phyloP scores from a whole-genome alignment of 2,797 vertebrate species.

The Xenops minutus region DNA sequence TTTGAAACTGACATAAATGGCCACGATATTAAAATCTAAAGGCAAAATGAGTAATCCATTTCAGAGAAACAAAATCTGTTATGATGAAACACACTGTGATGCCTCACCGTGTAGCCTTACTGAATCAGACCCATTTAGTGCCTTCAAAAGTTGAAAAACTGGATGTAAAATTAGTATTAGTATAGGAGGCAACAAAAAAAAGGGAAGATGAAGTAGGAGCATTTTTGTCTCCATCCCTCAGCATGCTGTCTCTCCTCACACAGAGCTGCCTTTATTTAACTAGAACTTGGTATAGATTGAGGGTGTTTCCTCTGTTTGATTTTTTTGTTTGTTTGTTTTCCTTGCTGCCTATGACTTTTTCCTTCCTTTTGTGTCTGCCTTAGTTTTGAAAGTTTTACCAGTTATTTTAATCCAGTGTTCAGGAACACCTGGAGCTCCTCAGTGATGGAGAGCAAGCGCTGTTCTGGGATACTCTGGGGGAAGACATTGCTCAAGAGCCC shows the following conservation, averaged over 20 bases:
- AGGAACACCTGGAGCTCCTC: not conserved
- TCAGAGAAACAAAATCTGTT: not conserved
- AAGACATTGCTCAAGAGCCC: accelerated
- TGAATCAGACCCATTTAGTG: not conserved
- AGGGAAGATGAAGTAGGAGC: not conserved
- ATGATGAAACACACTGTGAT: not conserved
- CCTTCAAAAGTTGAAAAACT: not conserved
- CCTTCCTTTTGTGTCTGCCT: not conserved
- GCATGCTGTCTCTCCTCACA: accelerated
- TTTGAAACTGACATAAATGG: not conserved
- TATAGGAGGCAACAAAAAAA: not conserved
- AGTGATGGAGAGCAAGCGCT: accelerated
- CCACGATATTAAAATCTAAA: not conserved
- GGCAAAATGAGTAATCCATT: not conserved
- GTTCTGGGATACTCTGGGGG: not conserved
- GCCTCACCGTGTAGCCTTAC: not conserved
- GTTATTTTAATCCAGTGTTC: not conserved
- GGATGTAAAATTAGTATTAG: not conserved
- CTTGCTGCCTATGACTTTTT: not conserved
- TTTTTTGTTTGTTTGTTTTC: not conserved
- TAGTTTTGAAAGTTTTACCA: not conserved
- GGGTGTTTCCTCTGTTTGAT: not conserved
- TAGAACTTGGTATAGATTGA: not conserved
- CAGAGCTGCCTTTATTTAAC: not conserved
- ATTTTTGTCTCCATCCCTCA: not conserved